Evolutionary conservation across 1,140 invertebrate genomes (phyloP), one percentile per base, ranked within the genome.

Genomic region (Penaeus vannamei): DNA sequence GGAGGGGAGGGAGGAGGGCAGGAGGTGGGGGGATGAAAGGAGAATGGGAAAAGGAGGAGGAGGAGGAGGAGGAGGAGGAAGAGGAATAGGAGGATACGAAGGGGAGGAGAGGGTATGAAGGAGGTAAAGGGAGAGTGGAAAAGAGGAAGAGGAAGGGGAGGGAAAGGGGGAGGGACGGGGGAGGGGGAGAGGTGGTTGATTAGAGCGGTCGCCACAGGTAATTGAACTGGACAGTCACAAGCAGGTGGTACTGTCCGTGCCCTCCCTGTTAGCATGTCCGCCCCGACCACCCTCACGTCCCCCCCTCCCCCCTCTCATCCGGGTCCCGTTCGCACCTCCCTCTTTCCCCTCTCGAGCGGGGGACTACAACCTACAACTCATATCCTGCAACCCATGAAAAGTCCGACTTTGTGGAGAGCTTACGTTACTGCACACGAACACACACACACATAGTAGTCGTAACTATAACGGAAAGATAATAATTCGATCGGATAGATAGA

Each of bases 191-290:
- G 83, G 29, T 32, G 83, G 61, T 23, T 32, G 83, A 69, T 42
- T 64, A 23, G 26, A 23, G 83, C 83, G 59, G 83, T 76, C 72
- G 72, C 72, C 5, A 26, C 19, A 76, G 72, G 72, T 81, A 87
- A 87, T 82, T 82, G 86, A 81, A 46, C 60, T 46, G 61, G 86
- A 87, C 61, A 87, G 60, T 46, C n/a, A 61, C 61, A 79, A 62
- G 86, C 86, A 87, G 86, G 86, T 87, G 86, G 86, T 87, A 87
- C 64, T 87, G 86, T 87, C 79, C 86, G 61, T 80, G 66, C 86
- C 86, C 66, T 53, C 77, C 42, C 84, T 22, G 72, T 76, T 76
- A 76, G 72, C 72, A 36, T 32, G 72, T 36, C 26, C 72, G 10
- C 22, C 29, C 72, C 22, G 72, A 76, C 72, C 42, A 20, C 26